Percentiles rank a stretch among this genome's conserved stretches.
These are phyloP conservation scores for Diadumene lineata DNA, from an alignment of 92 coral and sea anemone species.

Conservation along the genomic window DNA sequence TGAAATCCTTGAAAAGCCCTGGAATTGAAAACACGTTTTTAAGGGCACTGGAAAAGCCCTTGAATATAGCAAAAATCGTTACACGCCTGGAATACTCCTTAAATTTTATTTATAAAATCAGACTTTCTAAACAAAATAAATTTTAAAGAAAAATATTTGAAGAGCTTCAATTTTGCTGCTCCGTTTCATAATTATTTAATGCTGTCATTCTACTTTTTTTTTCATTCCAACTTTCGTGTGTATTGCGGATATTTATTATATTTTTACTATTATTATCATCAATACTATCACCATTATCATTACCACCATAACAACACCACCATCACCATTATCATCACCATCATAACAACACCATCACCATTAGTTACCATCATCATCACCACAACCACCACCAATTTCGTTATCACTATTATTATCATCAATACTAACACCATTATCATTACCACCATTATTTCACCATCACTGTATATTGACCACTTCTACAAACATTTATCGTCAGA, in stretches of 20 bases:
- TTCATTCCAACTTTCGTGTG: background rate
- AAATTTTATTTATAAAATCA: no score
- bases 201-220: no score
- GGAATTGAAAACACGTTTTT: no score
- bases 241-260: background rate
- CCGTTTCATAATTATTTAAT: no score
- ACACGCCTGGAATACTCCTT: no score
- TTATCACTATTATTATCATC: background rate
- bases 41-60: no score
- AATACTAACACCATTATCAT: background rate
- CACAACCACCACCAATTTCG: background rate
- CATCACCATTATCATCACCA: background rate
- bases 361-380: background rate
- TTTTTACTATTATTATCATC: background rate
- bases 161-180: no score
- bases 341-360: background rate
- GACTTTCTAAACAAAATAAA: no score
- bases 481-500: constrained; percentile 35
- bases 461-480: background rate
- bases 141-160: no score
- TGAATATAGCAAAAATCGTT: no score
- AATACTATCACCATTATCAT: background rate
- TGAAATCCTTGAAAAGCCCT: no score
- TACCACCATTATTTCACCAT: background rate
- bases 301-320: background rate